Conservation (phyloP, 2,888 invertebrate genomes). For the Drosophila greeni region DNA sequence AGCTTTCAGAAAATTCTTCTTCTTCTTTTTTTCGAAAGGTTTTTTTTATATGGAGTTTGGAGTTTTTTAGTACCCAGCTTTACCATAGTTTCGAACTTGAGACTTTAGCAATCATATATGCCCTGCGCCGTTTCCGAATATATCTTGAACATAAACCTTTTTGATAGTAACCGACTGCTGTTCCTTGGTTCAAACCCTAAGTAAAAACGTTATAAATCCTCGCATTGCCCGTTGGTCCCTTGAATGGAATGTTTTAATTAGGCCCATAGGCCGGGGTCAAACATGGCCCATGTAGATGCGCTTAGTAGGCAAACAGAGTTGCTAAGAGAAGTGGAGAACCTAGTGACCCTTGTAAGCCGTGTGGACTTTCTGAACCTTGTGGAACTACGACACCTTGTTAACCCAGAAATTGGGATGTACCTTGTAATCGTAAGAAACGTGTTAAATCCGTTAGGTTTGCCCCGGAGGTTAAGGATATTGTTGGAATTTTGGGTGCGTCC, state of each 20-base stretch:
- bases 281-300: slow-evolving; percentile 1
- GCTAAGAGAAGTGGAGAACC: neutral
- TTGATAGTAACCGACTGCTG: neutral
- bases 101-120: neutral
- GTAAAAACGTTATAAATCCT: neutral
- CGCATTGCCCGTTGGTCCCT: neutral
- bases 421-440: too few relatives aligned
- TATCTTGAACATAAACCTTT: slow-evolving; percentile 1
- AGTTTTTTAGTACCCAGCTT: too few relatives aligned
- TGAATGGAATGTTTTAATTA: slow-evolving; percentile 1
- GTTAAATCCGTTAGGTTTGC: too few relatives aligned
- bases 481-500: too few relatives aligned
- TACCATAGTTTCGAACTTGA: slow-evolving; percentile 1
- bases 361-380: too few relatives aligned
- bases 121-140: neutral
- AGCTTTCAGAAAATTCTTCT: too few relatives aligned
- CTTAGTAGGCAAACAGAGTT: slow-evolving; percentile 1
- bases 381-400: too few relatives aligned
- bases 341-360: too few relatives aligned
- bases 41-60: too few relatives aligned
- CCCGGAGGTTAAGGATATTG: too few relatives aligned
- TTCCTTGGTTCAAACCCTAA: neutral
- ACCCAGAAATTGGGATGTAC: too few relatives aligned
- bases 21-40: too few relatives aligned
- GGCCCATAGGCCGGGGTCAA: slow-evolving; percentile 1